Evolutionary conservation across 2,888 invertebrate genomes (phyloP).

Genomic region (Clanis bilineata): DNA sequence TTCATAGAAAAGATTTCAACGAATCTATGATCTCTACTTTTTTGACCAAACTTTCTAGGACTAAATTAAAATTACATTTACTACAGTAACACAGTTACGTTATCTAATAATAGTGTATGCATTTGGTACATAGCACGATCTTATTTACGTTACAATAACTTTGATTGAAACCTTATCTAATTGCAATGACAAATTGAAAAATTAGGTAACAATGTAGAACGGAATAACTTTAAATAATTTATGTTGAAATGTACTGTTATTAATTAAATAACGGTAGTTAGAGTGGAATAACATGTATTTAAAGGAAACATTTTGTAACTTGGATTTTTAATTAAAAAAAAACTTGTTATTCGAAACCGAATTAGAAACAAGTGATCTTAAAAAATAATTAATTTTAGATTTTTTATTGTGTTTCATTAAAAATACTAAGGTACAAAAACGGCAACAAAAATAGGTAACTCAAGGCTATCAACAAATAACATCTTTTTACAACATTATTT

Average conservation of each 20-base stretch:
- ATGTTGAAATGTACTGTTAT: not conserved
- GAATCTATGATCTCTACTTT: constrained; percentile 22
- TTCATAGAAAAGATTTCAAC: constrained; percentile 51
- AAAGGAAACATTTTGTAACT: not conserved
- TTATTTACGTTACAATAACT: not conserved
- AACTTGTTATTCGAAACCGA: not conserved
- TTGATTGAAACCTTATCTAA: not conserved
- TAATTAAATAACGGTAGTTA: not conserved
- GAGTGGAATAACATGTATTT: not conserved
- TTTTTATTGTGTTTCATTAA: not conserved
- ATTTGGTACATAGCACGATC: not conserved
- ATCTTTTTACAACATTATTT: not conserved
- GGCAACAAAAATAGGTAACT: not conserved
- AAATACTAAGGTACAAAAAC: not conserved
- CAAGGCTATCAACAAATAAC: not conserved
- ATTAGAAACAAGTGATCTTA: not conserved
- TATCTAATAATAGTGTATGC: not conserved
- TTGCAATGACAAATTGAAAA: not conserved
- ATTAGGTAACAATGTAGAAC: not conserved
- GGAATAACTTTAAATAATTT: not conserved
- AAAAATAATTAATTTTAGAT: not conserved
- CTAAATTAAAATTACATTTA: not conserved
- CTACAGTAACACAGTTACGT: not conserved
- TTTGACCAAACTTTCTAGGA: not conserved
- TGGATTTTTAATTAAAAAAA: not conserved